phyloP scores from a whole-genome alignment of 2,888 invertebrate species.

The Scaptomyza tumidula region DNA sequence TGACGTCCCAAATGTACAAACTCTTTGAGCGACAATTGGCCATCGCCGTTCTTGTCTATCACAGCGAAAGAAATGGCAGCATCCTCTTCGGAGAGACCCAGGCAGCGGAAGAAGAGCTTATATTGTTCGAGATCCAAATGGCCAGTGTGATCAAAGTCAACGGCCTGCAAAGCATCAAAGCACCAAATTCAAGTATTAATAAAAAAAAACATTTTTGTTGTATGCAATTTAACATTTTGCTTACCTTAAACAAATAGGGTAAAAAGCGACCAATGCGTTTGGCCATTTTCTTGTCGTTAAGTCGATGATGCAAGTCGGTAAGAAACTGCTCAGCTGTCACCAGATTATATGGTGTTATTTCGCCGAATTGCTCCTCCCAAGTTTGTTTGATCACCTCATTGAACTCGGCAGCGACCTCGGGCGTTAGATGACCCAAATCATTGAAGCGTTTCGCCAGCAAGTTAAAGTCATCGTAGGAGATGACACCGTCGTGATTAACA shows the following conservation, averaged over 20 bases:
- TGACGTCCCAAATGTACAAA: slow-evolving; percentile 92
- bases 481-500: slow-evolving; percentile 93
- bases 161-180: slow-evolving; percentile 87
- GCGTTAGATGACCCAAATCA: slow-evolving; percentile 89
- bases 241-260: slow-evolving; percentile 92
- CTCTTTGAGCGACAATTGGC: slow-evolving; percentile 90
- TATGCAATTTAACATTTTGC: background rate
- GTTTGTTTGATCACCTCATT: slow-evolving; percentile 90
- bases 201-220: background rate
- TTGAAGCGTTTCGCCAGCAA: slow-evolving; percentile 90
- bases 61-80: slow-evolving; percentile 91
- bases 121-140: slow-evolving; percentile 92
- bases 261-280: slow-evolving; percentile 91
- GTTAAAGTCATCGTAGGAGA: slow-evolving; percentile 92
- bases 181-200: background rate
- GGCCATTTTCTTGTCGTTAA: slow-evolving; percentile 90
- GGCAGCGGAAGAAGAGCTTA: slow-evolving; percentile 92
- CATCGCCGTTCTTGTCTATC: slow-evolving; percentile 92
- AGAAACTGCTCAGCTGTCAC: slow-evolving; percentile 93
- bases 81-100: slow-evolving; percentile 90
- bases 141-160: slow-evolving; percentile 92
- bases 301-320: slow-evolving; percentile 92
- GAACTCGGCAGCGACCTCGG: slow-evolving; percentile 89
- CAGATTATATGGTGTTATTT: slow-evolving; percentile 91
- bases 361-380: slow-evolving; percentile 94